Evolutionary conservation across 2,888 invertebrate genomes (phyloP).

Genomic region (Poecilus cupreus): DNA sequence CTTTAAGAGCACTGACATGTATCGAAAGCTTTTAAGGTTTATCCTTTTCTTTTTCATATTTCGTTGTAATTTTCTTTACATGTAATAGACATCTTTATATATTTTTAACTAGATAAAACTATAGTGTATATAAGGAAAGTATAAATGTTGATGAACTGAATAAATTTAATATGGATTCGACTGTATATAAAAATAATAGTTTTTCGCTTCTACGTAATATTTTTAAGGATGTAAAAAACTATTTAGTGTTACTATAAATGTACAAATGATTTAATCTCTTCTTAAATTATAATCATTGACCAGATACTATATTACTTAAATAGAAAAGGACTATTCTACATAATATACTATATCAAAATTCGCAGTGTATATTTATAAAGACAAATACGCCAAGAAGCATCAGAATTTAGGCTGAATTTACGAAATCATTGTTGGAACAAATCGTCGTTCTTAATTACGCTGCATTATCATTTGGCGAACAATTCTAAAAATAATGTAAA

Average conservation of each 20-base stretch:
- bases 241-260: neutral
- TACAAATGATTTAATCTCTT: neutral
- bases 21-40: neutral
- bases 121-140: conserved; percentile 13
- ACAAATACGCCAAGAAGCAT: conserved; percentile 2
- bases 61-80: neutral
- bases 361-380: conserved; percentile 32
- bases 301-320: neutral
- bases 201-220: conserved; percentile 26
- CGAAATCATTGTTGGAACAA: conserved; percentile 28
- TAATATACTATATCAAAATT: neutral
- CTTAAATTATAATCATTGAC: neutral
- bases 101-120: neutral
- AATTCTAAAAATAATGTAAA: conserved; percentile 47
- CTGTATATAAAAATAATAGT: conserved; percentile 22
- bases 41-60: neutral
- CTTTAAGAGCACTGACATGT: conserved; percentile 23
- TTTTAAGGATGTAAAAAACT: neutral
- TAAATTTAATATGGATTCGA: neutral
- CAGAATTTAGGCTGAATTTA: neutral
- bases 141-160: neutral
- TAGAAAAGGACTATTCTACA: neutral
- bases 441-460: conserved; percentile 26
- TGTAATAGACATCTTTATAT: neutral
- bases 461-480: conserved; percentile 45